Conservation (phyloP, 2,797 vertebrate species). For the Gambusia yucatana region DNA sequence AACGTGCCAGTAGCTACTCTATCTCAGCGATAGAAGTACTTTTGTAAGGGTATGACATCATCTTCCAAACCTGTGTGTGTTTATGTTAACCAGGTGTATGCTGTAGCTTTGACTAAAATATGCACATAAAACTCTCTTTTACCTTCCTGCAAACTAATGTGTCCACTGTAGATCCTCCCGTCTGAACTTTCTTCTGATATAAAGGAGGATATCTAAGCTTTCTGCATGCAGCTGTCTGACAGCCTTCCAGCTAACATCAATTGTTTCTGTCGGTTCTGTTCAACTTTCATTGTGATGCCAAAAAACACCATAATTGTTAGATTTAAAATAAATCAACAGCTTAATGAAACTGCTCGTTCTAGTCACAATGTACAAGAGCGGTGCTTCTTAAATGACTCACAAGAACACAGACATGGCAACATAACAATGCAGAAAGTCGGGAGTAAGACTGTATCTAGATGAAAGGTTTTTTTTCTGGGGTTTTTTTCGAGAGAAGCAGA, state of each 20-base stretch:
- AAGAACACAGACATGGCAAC: constrained; percentile 1
- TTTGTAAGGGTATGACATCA: background rate
- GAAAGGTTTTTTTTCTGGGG: background rate
- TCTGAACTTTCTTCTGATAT: constrained; percentile 52
- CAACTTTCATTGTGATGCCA: background rate
- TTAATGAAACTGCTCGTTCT: background rate
- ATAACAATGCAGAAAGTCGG: background rate
- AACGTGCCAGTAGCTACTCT: background rate
- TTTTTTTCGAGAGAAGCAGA: constrained; percentile 2
- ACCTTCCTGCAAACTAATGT: constrained; percentile 32
- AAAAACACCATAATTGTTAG: background rate
- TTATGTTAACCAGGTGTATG: constrained; percentile 18
- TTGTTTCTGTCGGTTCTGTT: constrained; percentile 7
- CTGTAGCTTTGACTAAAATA: constrained; percentile 12
- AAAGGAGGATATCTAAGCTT: constrained; percentile 28
- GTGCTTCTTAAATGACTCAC: background rate
- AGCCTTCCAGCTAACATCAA: constrained; percentile 11
- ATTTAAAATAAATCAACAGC: constrained; percentile 6
- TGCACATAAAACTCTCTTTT: constrained; percentile 36
- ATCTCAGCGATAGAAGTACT: background rate
- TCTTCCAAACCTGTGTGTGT: constrained; percentile 1
- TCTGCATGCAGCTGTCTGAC: constrained; percentile 15
- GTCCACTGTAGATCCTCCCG: constrained; percentile 31
- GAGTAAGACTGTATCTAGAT: constrained; percentile 5
- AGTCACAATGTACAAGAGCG: background rate